Evolutionary conservation across 1,140 invertebrate species (phyloP), one percentile per base, ranked within the genome.

Genomic region (Calliphora vicina): DNA sequence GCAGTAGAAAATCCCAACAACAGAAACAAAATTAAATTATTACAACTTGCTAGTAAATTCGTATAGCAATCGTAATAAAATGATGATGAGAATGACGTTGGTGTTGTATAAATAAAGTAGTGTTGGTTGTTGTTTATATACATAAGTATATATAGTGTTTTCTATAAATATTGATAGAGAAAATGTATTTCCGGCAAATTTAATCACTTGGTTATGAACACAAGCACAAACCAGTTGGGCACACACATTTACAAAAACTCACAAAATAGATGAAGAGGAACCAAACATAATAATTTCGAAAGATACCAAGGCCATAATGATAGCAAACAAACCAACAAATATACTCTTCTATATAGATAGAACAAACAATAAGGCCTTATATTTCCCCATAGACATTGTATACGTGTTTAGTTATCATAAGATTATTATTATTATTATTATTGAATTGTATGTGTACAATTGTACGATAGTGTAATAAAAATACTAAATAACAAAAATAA

Each of bases 351-450:
- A 57, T n/a, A n/a, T 57, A 57, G n/a, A 57, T 15, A 17, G n/a
- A n/a, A 57, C 50, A 57, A n/a, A 57, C 15, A 57, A 57, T 57
- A 57, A 6, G 50, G 50, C 50, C n/a, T 57, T 57, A n/a, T 57
- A 57, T 57, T n/a, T 57, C 50, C 50, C 50, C 50, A 57, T n/a
- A 57, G 50, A 57, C 17, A 2, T 57, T n/a, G 17, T 57, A 57
- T 57, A 57, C 50, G 50, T 57, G 50, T 57, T 57, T 57, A 57
- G 50, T 57, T 57, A 57, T 57, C 50, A 57, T 57, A 17, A 57
- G 50, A 57, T n/a, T 57, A 57, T n/a, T 57, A 57, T 57, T 57
- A 57, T n/a, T 57, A 57, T n/a, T 57, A 57, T 57, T 57, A 57
- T 57, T 57, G 50, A 57, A n/a, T 57, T 57, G 50, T 57, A 15